Conservation (phyloP, 2,113 vertebrate species). For the Neodon shergylaensis region DNA sequence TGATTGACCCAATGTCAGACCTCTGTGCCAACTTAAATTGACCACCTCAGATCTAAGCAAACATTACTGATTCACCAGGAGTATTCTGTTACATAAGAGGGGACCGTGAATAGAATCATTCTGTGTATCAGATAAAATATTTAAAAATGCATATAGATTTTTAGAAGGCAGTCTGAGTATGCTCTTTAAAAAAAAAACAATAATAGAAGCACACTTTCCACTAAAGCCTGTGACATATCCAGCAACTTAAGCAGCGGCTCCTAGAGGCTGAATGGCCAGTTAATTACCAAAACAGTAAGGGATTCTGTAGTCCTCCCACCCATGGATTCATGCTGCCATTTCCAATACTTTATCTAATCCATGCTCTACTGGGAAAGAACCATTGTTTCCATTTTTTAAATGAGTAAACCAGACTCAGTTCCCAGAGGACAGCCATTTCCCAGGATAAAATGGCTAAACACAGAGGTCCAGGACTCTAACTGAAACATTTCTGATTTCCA, state of each 20-base stretch:
- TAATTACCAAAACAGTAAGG: too few relatives aligned
- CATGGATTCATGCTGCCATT: fast-evolving
- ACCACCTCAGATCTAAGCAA: not conserved
- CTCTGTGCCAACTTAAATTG: not conserved
- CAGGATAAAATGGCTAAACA: not conserved
- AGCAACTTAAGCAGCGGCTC: too few relatives aligned
- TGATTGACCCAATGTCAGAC: not conserved
- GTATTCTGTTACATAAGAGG: not conserved
- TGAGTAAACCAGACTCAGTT: not conserved
- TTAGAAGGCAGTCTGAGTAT: not conserved
- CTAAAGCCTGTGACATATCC: too few relatives aligned
- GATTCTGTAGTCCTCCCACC: fast-evolving
- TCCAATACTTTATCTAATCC: fast-evolving
- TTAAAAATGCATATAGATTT: not conserved
- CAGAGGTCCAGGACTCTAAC: not conserved
- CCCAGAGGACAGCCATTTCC: not conserved
- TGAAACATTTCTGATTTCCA: fast-evolving
- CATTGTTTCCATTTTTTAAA: not conserved
- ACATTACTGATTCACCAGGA: not conserved
- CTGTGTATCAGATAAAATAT: not conserved
- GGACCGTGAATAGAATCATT: not conserved
- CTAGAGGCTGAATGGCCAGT: not conserved
- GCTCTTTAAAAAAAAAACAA: not conserved
- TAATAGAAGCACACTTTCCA: not conserved
- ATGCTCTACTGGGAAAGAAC: fast-evolving